Conservation (phyloP, 2,113 vertebrate species). For the Colius striatus region DNA sequence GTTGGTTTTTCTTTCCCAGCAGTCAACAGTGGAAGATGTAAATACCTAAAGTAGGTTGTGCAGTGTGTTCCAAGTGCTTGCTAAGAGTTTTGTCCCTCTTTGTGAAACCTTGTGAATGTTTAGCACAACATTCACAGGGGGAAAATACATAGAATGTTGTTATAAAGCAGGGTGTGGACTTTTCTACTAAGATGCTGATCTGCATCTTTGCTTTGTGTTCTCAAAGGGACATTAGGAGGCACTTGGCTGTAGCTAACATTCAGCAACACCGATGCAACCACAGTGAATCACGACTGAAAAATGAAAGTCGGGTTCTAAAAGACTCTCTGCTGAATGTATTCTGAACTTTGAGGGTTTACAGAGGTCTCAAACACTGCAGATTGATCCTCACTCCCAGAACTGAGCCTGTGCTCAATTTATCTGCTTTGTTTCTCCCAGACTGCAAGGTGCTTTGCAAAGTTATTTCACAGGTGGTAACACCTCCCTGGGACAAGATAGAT, state of each 20-base stretch:
- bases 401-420: neutral
- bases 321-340: neutral
- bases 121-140: neutral
- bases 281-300: neutral
- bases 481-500: neutral
- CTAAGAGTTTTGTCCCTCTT: neutral
- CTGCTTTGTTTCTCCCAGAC: neutral
- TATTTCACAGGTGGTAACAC: neutral
- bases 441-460: neutral
- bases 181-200: neutral
- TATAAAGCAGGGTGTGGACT: neutral
- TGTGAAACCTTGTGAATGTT: neutral
- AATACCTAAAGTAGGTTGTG: neutral
- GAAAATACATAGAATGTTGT: neutral
- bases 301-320: neutral
- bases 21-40: conserved; percentile 52
- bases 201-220: neutral
- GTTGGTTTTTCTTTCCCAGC: neutral
- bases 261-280: neutral
- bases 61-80: neutral
- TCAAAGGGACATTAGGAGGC: neutral
- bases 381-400: neutral
- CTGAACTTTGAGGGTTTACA: neutral
- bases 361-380: neutral
- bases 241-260: neutral